Conservation (phyloP, 2,113 vertebrate genomes). For the Smithornis capensis region DNA sequence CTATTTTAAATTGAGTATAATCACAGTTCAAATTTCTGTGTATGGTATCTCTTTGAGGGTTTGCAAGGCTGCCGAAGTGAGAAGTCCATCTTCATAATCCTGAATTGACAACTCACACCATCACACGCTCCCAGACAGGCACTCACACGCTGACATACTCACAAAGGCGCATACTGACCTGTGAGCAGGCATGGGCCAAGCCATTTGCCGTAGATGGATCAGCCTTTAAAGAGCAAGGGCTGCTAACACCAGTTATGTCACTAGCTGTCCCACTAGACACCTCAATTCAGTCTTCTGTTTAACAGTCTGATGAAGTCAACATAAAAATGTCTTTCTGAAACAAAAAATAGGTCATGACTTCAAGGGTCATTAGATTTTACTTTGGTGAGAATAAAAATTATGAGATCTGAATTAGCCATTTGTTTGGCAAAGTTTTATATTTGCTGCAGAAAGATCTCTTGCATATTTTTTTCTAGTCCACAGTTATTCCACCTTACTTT, state of each 20-base stretch:
- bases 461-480: background rate
- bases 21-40: background rate
- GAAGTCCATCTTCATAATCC: background rate
- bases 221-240: background rate
- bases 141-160: fast-evolving
- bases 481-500: background rate
- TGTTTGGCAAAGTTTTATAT: background rate
- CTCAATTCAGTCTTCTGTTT: background rate
- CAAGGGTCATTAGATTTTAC: background rate
- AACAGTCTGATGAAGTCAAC: background rate
- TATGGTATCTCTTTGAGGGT: background rate
- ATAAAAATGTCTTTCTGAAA: background rate
- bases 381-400: background rate
- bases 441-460: background rate
- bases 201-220: too few relatives aligned
- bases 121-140: background rate
- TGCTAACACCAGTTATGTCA: background rate
- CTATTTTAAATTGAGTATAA: background rate
- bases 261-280: too few relatives aligned
- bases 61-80: background rate
- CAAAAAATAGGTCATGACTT: background rate
- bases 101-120: background rate
- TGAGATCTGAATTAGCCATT: background rate
- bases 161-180: background rate
- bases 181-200: background rate